phyloP scores from a whole-genome alignment of 2,797 vertebrate species.

The Chaenodraco wilsoni region DNA sequence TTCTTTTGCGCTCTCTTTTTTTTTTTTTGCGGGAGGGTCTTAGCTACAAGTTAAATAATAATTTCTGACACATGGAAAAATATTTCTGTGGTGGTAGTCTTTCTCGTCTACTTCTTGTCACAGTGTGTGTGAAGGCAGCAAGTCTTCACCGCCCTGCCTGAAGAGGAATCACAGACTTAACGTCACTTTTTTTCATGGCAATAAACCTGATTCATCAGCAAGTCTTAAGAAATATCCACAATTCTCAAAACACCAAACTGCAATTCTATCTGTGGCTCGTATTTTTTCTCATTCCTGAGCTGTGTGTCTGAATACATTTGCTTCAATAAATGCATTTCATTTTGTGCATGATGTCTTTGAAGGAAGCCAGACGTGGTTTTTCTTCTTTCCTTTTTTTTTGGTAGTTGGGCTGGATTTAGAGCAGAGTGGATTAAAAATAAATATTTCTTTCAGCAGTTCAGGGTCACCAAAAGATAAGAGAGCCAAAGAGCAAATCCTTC shows the following conservation, averaged over 20 bases:
- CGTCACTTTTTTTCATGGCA: constrained; percentile 29
- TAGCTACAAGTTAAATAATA: constrained; percentile 68
- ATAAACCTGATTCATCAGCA: constrained; percentile 50
- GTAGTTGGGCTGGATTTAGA: constrained; percentile 52
- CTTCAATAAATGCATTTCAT: constrained; percentile 30
- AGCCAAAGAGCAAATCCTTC: constrained; percentile 53
- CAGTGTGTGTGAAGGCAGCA: constrained; percentile 78
- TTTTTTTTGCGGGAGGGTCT: constrained; percentile 38
- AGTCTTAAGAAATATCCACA: constrained; percentile 40
- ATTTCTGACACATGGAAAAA: constrained; percentile 66
- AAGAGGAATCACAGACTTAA: constrained; percentile 33
- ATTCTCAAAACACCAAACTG: constrained; percentile 25
- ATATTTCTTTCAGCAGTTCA: constrained; percentile 67
- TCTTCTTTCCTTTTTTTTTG: constrained; percentile 43
- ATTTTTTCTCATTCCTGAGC: constrained; percentile 67
- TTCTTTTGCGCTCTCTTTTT: constrained; percentile 82
- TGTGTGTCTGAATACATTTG: constrained; percentile 54
- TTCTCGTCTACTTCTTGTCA: constrained; percentile 71
- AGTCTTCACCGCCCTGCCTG: constrained; percentile 27
- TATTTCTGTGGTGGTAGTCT: constrained; percentile 61
- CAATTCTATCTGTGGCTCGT: constrained; percentile 35
- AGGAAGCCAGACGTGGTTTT: constrained; percentile 55
- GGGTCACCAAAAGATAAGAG: constrained; percentile 33
- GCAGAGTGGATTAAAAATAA: constrained; percentile 68
- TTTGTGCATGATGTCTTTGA: constrained; percentile 64